phyloP scores from a whole-genome alignment of 2,888 invertebrate genomes.

The Xanthia icteritia region DNA sequence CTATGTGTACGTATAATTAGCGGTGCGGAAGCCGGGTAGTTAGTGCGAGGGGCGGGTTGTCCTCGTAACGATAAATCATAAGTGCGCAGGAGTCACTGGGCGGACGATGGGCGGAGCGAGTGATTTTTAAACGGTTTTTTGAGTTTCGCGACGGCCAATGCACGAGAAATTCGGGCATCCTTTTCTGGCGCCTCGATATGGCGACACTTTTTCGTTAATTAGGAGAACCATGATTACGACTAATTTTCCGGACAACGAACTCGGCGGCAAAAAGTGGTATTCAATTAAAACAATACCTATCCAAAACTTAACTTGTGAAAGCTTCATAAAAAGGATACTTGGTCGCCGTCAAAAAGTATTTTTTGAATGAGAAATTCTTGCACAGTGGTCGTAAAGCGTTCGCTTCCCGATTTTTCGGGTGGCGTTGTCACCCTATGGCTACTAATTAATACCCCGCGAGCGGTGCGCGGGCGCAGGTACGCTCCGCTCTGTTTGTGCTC shows the following conservation, averaged over 20 bases:
- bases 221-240: conserved; percentile 86
- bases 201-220: conserved; percentile 89
- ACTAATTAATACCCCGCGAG: conserved; percentile 86
- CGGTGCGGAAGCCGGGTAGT: conserved; percentile 87
- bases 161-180: conserved; percentile 85
- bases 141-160: conserved; percentile 87
- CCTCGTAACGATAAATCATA: conserved; percentile 89
- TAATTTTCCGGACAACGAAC: conserved; percentile 83
- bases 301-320: conserved; percentile 55
- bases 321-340: conserved; percentile 56
- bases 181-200: conserved; percentile 86
- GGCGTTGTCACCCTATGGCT: conserved; percentile 84
- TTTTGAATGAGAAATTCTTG: conserved; percentile 60
- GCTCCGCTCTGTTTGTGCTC: conserved; percentile 77
- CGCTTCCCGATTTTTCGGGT: conserved; percentile 70
- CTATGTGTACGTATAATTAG: conserved; percentile 86
- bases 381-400: conserved; percentile 56
- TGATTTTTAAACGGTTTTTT: conserved; percentile 90
- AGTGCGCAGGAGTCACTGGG: conserved; percentile 87
- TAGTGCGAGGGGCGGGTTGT: conserved; percentile 88
- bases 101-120: conserved; percentile 88
- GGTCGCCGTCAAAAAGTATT: conserved; percentile 51
- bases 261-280: conserved; percentile 60
- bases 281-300: conserved; percentile 70
- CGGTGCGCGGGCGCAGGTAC: conserved; percentile 75